Evolutionary conservation across 2,888 invertebrate genomes (phyloP).

Genomic region (Cetonia aurata): DNA sequence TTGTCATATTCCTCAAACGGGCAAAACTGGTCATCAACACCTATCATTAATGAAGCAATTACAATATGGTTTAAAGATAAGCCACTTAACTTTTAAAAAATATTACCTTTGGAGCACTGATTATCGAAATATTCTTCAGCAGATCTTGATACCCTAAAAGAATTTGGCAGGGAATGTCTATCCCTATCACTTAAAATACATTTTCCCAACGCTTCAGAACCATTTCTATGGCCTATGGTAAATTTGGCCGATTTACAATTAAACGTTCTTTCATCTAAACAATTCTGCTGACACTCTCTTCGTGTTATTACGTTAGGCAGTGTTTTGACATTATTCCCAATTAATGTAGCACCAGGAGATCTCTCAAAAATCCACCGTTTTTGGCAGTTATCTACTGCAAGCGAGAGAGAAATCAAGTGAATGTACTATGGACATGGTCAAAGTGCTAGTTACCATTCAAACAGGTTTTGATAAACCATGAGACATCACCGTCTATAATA

Average conservation of each 20-base stretch:
- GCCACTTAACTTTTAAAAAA: neutral
- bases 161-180: slow-evolving; percentile 81
- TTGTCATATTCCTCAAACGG: slow-evolving; percentile 83
- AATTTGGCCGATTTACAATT: slow-evolving; percentile 72
- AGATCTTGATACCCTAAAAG: slow-evolving; percentile 80
- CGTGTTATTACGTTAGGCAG: slow-evolving; percentile 74
- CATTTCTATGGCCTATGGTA: slow-evolving; percentile 52
- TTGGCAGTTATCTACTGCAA: slow-evolving; percentile 56
- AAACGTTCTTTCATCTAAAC: slow-evolving; percentile 70
- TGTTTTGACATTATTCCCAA: slow-evolving; percentile 75
- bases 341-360: slow-evolving; percentile 80
- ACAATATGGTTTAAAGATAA: slow-evolving; percentile 1
- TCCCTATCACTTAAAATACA: slow-evolving; percentile 82
- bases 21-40: slow-evolving; percentile 74
- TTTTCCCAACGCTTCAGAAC: slow-evolving; percentile 67
- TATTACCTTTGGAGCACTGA: slow-evolving; percentile 75
- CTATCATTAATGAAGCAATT: slow-evolving; percentile 53
- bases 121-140: slow-evolving; percentile 88
- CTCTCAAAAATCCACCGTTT: slow-evolving; percentile 83
- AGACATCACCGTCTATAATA: slow-evolving; percentile 70
- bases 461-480: slow-evolving; percentile 77
- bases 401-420: neutral
- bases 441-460: slow-evolving; percentile 67
- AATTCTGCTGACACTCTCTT: slow-evolving; percentile 77
- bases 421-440: neutral